Evolutionary conservation across 2,113 vertebrate genomes (phyloP), one percentile per base, ranked within the genome.

Genomic region (Lipophrys pholis): DNA sequence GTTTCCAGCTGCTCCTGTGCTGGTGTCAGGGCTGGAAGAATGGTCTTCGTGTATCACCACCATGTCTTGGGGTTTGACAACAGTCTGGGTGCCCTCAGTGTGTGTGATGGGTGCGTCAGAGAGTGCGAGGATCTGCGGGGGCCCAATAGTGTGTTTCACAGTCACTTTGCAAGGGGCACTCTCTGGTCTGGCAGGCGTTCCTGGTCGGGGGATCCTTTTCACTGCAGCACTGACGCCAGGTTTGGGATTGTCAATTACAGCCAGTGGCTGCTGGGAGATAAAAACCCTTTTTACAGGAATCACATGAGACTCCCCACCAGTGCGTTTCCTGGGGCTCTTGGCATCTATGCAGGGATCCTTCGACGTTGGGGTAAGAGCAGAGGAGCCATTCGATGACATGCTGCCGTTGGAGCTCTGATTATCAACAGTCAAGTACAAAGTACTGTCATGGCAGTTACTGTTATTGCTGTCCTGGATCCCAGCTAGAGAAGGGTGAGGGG

Each of bases 251-350:
- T 97, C 95, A 11, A 69, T 3, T 56, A 76, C 57, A 72, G 77
- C 82, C 46, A 89, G 38, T 62, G 95, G 87, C 80, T 95, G 93
- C 84, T 96, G 95, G 70, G 95, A 95, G 87, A 97, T 94, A 58
- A 96, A 95, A 39, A 96, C 96, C 77, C 98, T 97, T 93, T 99
- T 99, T 62, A 97, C 87, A 60, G 97, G 97, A 80, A 96, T 96
- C 58, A 95, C 91, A 82, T 97, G 96, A 40, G 95, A 92, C 66
- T 99, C 97, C 30, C 91, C 79, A n/a, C 91, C 88, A 59, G 87
- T 73, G 64, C 90, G 89, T 89, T 97, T 99, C 83, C 97, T 94
- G 58, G 95, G 96, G 90, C 96, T 97, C 91, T 94, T 97, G 81
- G 89, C 87, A 74, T 95, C 95, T 9, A 81, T 41, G 84, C 93